Base-by-base conservation (phyloP, 1,140 invertebrate genomes). In the Scaptomyza graminum region DNA sequence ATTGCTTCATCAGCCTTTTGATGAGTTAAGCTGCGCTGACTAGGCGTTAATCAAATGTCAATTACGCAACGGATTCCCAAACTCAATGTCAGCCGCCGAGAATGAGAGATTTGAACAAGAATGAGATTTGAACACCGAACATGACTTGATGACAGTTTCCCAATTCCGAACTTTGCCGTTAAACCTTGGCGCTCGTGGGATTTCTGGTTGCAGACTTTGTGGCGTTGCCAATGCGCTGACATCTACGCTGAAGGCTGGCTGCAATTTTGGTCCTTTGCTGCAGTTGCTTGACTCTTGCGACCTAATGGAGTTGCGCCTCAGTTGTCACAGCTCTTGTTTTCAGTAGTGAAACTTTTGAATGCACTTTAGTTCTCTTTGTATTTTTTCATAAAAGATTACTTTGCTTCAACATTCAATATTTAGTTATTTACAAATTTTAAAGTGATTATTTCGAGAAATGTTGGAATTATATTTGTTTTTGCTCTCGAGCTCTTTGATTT, bases 361-460 rank as follows among this genome's bases (percentile, higher is more conserved):
- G 37, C 12, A 34, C 31, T 34, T 2, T 34, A 0, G 31, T 34
- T 34, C 0, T 37, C 11, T 11, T 1, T 3, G 12, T 37, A 11
- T 11, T 3, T 37, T 11, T 11, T 12, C 9, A 12, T 8, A 16
- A 15, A 34, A 59, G 1, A 18, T 34, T 1, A 6, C 43, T 18
- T 59, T 9, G 57, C 18, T 37, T 22, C n/a, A 37, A 59, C 18
- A 39, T 6, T 34, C 22, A 9, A 47, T 22, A 41, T 9, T 41
- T 11, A 3, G 37, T n/a, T 2, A 41, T 41, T 41, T 4, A 5
- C 12, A 2, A 22, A 11, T 9, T 5, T 5, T 25, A 12, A 12
- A 9, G 16, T 44, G n/a, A 28, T 5, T 28, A 28, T 28, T 6
- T 28, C n/a, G 31, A 11, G 9, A 62, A 59, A 83, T 83, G 79